phyloP scores from a whole-genome alignment of 1,140 invertebrate species.

The Hestina assimilis region DNA sequence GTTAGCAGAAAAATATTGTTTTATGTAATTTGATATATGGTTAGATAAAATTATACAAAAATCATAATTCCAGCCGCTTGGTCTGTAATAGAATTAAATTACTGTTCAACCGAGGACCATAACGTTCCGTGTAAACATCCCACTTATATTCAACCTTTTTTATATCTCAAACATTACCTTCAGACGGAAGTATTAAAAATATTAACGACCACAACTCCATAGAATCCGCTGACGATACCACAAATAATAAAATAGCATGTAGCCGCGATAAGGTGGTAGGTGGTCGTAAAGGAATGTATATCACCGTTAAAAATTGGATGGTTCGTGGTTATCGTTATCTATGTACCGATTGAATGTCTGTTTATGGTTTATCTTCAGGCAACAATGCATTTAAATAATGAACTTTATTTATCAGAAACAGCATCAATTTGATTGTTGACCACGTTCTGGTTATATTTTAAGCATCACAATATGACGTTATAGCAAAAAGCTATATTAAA shows the following conservation, averaged over 20 bases:
- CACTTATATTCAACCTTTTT: background rate
- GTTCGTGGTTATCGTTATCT: background rate
- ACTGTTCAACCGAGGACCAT: too few species aligned
- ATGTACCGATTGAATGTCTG: background rate
- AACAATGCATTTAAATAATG: background rate
- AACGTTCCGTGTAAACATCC: too few species aligned
- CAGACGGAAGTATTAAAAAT: slow-evolving; percentile 47
- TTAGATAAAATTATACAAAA: too few species aligned
- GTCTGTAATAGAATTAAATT: too few species aligned
- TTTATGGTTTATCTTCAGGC: background rate
- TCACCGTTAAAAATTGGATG: slow-evolving; percentile 14
- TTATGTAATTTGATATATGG: too few species aligned
- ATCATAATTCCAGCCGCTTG: too few species aligned
- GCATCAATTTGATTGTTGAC: too few species aligned
- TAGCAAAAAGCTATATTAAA: too few species aligned
- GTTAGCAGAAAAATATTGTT: too few species aligned
- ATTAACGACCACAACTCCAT: slow-evolving; percentile 39
- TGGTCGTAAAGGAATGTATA: slow-evolving; percentile 34
- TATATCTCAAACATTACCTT: slow-evolving; percentile 15
- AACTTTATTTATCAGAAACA: too few species aligned
- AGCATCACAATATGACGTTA: too few species aligned
- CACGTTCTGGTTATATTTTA: too few species aligned
- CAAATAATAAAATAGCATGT: slow-evolving; percentile 34
- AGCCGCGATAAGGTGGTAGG: slow-evolving; percentile 22
- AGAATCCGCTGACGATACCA: slow-evolving; percentile 37